Conservation (phyloP, 2,888 invertebrate species). For the Barypeithes pellucidus region DNA sequence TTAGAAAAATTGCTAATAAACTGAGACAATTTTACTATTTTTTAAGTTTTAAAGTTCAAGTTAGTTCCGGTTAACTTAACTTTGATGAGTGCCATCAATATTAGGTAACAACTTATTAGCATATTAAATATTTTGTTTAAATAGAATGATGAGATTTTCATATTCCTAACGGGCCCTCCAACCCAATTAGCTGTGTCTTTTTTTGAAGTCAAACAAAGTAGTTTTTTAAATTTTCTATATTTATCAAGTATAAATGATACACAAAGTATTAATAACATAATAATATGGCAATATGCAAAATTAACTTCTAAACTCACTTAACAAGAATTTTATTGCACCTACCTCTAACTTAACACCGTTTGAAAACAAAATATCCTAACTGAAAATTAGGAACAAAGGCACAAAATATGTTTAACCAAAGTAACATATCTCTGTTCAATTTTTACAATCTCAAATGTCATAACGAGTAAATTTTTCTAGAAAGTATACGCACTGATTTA, state of each 20-base stretch:
- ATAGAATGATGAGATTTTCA: too few relatives aligned
- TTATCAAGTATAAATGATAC: conserved; percentile 72
- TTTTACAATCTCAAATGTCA: conserved; percentile 54
- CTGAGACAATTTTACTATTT: too few relatives aligned
- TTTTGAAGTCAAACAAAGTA: not conserved
- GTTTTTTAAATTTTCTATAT: conserved; percentile 52
- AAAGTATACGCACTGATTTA: not conserved
- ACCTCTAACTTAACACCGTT: conserved; percentile 65
- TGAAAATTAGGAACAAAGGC: conserved; percentile 68
- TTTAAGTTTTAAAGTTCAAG: too few relatives aligned
- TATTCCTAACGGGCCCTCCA: too few relatives aligned
- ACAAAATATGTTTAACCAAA: conserved; percentile 61
- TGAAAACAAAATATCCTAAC: conserved; percentile 64
- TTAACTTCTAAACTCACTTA: conserved; percentile 66
- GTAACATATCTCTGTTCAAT: conserved; percentile 40
- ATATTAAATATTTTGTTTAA: too few relatives aligned
- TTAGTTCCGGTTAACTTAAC: too few relatives aligned
- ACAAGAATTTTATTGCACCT: conserved; percentile 70
- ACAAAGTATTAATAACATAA: conserved; percentile 70
- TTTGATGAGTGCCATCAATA: too few relatives aligned
- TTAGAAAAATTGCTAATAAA: too few relatives aligned
- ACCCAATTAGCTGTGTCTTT: too few relatives aligned
- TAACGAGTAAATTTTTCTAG: not conserved
- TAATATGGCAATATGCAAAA: conserved; percentile 71
- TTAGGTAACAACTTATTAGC: too few relatives aligned